phyloP scores from a whole-genome alignment of 1,140 invertebrate species.

The Caenorhabditis brenneri region DNA sequence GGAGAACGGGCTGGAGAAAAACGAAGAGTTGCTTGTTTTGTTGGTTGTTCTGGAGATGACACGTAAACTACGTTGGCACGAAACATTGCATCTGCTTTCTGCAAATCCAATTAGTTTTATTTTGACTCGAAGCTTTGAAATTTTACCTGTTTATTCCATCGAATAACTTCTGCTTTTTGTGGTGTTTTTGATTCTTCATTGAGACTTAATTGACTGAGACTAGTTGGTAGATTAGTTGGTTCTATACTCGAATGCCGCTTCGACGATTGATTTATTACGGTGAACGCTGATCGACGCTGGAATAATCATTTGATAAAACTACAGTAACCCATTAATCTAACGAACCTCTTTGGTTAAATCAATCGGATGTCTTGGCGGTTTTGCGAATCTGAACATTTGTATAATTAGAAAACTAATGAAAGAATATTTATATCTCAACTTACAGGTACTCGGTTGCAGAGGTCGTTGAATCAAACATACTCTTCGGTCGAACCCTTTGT shows the following conservation, averaged over 20 bases:
- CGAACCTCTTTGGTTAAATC: constrained; percentile 14
- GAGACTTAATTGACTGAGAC: neutral
- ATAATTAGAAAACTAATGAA: neutral
- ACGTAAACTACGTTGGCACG: constrained; percentile 22
- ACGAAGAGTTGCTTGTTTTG: neutral
- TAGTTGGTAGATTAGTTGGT: neutral
- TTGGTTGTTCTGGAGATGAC: neutral
- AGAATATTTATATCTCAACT: neutral
- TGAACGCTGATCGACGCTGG: constrained; percentile 33
- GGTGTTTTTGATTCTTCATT: constrained; percentile 11
- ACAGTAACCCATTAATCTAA: neutral
- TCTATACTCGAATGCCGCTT: constrained; percentile 17
- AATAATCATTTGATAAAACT: neutral
- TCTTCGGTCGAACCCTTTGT: neutral
- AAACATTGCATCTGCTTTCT: constrained; percentile 35
- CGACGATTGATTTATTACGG: constrained; percentile 12
- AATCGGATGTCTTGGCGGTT: constrained; percentile 25
- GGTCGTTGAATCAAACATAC: constrained; percentile 23
- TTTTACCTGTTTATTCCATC: constrained; percentile 39
- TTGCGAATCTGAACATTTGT: neutral
- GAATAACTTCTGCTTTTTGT: constrained; percentile 26
- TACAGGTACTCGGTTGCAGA: neutral
- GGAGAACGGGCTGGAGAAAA: constrained; percentile 3
- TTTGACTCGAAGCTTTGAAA: neutral
- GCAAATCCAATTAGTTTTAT: neutral